Percentiles rank a stretch among this genome's conserved stretches.
These are phyloP conservation scores for Lutjanus erythropterus DNA, from an alignment of 2,113 vertebrate genomes.

Conservation along the genomic window DNA sequence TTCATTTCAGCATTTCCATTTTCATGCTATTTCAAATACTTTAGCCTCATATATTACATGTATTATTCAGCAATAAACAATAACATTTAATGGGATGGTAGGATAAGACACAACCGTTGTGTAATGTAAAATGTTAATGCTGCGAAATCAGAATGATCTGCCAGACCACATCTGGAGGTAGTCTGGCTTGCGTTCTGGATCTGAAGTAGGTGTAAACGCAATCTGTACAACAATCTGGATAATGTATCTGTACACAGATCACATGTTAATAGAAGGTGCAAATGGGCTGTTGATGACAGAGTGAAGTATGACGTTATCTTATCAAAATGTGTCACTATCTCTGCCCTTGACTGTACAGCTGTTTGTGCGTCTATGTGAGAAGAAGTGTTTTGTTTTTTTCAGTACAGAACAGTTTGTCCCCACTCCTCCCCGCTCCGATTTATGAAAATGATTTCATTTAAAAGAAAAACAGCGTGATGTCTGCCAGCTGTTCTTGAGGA, in stretches of 20 bases:
- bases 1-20: background rate
- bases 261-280: no score
- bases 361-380: background rate
- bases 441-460: slow-evolving; percentile 11
- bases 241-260: no score
- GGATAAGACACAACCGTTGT: no score
- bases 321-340: background rate
- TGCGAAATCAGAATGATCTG: no score
- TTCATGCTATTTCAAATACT: background rate
- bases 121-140: no score
- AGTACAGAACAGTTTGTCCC: slow-evolving; percentile 28
- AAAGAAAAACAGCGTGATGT: slow-evolving; percentile 31
- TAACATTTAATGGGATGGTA: background rate
- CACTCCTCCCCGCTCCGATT: slow-evolving; percentile 6
- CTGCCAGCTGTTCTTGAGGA: slow-evolving; percentile 36
- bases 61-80: background rate
- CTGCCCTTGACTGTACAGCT: background rate
- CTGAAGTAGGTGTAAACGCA: no score
- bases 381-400: background rate
- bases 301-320: background rate
- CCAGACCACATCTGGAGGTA: no score
- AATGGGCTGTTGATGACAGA: no score
- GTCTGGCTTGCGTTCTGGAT: no score
- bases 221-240: no score
- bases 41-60: background rate